Percentiles rank a stretch among this genome's conserved stretches.
phyloP scores from a whole-genome alignment of 2,113 vertebrate genomes.

The Lutjanus erythropterus region DNA sequence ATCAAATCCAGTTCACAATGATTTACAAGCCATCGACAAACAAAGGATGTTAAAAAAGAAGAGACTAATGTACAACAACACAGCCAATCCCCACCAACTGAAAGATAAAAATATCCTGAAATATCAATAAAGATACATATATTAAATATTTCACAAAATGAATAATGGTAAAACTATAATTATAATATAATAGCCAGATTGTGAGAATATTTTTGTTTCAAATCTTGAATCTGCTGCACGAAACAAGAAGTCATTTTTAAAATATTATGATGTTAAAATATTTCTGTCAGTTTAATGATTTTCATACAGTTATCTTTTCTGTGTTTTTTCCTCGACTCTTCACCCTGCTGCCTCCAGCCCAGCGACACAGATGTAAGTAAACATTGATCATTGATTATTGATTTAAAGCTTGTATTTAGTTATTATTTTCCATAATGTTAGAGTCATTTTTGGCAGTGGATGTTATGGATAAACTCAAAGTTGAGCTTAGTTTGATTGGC shows the following conservation, averaged over 20 bases:
- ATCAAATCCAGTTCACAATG: too few species aligned
- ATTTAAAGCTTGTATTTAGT: neutral
- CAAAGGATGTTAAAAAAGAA: too few species aligned
- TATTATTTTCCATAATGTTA: neutral
- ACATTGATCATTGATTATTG: neutral
- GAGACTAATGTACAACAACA: too few species aligned
- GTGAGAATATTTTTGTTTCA: too few species aligned
- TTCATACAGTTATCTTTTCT: neutral
- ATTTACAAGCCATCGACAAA: too few species aligned
- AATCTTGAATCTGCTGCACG: too few species aligned
- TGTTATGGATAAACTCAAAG: neutral
- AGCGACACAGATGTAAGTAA: constrained; percentile 78
- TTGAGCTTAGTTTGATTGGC: neutral
- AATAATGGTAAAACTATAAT: too few species aligned
- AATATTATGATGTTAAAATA: neutral
- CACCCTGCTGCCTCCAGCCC: constrained; percentile 45
- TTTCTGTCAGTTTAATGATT: neutral
- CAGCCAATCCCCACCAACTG: too few species aligned
- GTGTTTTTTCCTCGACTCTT: neutral
- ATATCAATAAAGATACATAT: too few species aligned
- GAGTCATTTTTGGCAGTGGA: neutral
- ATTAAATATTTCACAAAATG: too few species aligned
- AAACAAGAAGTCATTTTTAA: neutral
- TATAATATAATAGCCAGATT: too few species aligned
- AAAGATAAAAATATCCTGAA: too few species aligned